Evolutionary conservation across 2,888 invertebrate genomes (phyloP).

Genomic region (Disparrhopalites patrizii): DNA sequence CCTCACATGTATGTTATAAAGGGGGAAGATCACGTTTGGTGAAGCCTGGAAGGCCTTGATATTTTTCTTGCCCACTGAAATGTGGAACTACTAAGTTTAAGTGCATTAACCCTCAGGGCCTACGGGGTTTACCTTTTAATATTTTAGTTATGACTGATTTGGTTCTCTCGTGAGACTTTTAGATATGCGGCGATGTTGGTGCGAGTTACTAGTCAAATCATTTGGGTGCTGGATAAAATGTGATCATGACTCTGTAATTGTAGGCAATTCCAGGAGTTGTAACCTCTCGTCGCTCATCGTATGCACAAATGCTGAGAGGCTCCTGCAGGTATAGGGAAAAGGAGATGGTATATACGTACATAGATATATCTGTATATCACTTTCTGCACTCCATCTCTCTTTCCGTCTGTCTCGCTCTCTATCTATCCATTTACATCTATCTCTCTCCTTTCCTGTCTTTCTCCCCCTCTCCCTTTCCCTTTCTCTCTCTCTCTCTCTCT

Average conservation of each 20-base stretch:
- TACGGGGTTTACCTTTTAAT: background rate
- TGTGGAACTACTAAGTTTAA: slow-evolving; percentile 9
- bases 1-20: too few relatives aligned
- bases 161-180: too few relatives aligned
- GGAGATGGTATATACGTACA: background rate
- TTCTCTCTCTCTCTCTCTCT: background rate
- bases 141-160: slow-evolving; percentile 10
- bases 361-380: background rate
- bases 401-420: too few relatives aligned
- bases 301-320: background rate
- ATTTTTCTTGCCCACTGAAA: background rate
- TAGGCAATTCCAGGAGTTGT: too few relatives aligned
- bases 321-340: background rate
- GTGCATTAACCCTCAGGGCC: slow-evolving; percentile 21
- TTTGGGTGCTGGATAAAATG: too few relatives aligned
- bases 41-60: slow-evolving; percentile 19
- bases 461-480: background rate
- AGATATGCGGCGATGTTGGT: too few relatives aligned
- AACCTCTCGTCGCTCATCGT: too few relatives aligned
- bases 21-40: too few relatives aligned
- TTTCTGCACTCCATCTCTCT: background rate
- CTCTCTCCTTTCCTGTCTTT: background rate
- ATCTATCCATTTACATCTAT: too few relatives aligned
- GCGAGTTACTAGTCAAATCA: too few relatives aligned
- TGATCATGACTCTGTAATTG: too few relatives aligned